These are phyloP conservation scores for Ptychoptera albimana DNA, from an alignment of 2,888 invertebrate species.

Conservation along the genomic window DNA sequence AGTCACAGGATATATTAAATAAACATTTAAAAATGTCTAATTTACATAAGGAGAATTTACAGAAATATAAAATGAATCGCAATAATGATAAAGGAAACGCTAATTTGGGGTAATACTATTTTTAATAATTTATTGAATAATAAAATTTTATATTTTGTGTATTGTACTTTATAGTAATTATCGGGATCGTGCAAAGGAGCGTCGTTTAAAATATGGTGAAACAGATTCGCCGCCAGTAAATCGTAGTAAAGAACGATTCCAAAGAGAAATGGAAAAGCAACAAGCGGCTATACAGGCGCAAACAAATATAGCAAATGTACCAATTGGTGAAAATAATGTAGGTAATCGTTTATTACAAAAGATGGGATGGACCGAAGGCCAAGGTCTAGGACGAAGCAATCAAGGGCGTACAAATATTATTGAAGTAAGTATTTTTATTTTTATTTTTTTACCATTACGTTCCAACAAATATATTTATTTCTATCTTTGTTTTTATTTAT, in stretches of 20 bases:
- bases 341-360: conserved; percentile 91
- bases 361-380: conserved; percentile 98
- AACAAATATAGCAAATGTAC: conserved; percentile 26
- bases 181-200: conserved; percentile 90
- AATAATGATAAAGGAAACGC: no score
- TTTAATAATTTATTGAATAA: neutral
- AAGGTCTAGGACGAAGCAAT: conserved; percentile 84
- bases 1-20: conserved; percentile 69
- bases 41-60: conserved; percentile 79
- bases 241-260: conserved; percentile 53
- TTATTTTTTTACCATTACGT: conserved; percentile 1
- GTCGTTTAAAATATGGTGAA: conserved; percentile 84
- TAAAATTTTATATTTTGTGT: conserved; percentile 8
- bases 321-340: conserved; percentile 72
- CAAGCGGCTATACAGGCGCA: conserved; percentile 23
- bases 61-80: conserved; percentile 29
- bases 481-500: neutral
- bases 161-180: conserved; percentile 34
- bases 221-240: conserved; percentile 64
- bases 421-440: conserved; percentile 43
- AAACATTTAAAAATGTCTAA: conserved; percentile 90
- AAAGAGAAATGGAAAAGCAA: conserved; percentile 37
- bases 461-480: neutral
- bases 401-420: conserved; percentile 90
- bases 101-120: conserved; percentile 22